Evolutionary conservation across 1,140 invertebrate species (phyloP), one percentile per base, ranked within the genome.

Genomic region (Drosophila eugracilis): DNA sequence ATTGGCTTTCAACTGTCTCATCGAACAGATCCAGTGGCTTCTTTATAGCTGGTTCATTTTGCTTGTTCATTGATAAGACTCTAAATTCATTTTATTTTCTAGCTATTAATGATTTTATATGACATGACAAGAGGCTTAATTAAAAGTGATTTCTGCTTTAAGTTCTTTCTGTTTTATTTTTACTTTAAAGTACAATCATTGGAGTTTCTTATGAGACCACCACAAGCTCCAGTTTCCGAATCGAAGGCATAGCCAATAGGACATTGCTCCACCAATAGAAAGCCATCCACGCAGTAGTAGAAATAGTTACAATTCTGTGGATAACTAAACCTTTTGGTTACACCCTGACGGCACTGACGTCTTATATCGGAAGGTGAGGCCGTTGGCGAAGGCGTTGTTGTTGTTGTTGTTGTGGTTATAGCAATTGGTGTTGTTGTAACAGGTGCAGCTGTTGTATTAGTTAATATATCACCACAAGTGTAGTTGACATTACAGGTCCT

Each of bases 241-340:
- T 73, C 45, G 60, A 73, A 91, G 15, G 62, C 74, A 47, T 72
- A 78, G 3, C 65, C 59, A 12, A 89, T 15, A 14, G 90, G 90
- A 48, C 90, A 91, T 36, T 90, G 80, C 24, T 88, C 81, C 28
- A 91, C 74, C 4, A 79, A 32, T 21, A 91, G 65, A 66, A 57
- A 86, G 4, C 90, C 90, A 15, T 80, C 65, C 0, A 77, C 30
- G 37, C 90, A 91, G 37, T 75, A 50, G 14, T 80, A 90, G 39
- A 80, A 91, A 17, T 91, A 91, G 41, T 91, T 91, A 36, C 90
- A 90, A 24, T 91, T 91, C 14, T 76, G 74, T 5, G 90, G 78
- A 58, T 80, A 91, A 9, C 45, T 52, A 17, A 75, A 85, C 41
- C 85, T 86, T 6, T 36, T 26, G 10, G 74, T 86, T 9, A 88